Evolutionary conservation across 2,113 vertebrate species (phyloP), one percentile per base, ranked within the genome.

Genomic region (Megalops atlanticus): DNA sequence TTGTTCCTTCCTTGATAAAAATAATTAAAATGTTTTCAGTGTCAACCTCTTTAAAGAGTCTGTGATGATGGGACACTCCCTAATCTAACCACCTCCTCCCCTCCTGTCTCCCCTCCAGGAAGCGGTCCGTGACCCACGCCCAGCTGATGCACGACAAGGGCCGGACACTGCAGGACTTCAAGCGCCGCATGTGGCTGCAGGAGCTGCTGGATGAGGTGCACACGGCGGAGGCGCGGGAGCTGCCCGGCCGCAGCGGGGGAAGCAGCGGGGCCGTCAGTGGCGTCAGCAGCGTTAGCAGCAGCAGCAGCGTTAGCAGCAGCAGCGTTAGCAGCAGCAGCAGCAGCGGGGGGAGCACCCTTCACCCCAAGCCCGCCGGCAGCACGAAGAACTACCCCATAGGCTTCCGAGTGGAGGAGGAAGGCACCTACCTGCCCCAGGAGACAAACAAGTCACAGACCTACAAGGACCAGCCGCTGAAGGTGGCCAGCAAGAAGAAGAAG

Each of bases 61-160:
- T 76, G 43, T 45, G 35, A 18, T 76, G 47, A 43, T 18, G 31
- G 45, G 24, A 45, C 35, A 54, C 47, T 31, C 33, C 18, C 43
- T 24, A 47, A n/a, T 47, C 77, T 12, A 18, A 38, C 76, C 16
- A 24, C 58, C 31, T 77, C 74, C 45, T 21, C 76, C 14, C 74
- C 12, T 41, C 54, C 79, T 52, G 78, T 77, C 69, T 39, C n/a
- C 70, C 31, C 81, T 81, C 77, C 68, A 99, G 98, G 90, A 96
- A 95, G 90, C 93, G 98, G 43, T 97, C 97, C 0, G 98, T 99
- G 82, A 97, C 97, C 27, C 97, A 99, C 54, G 96, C 96, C 82
- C 98, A 99, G 93, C 92, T 99, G 24, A 91, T 99, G 89, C 97
- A 99, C 8, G 98, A 99, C 93, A 98, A 99, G 82, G 94, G 97